phyloP scores from a whole-genome alignment of 2,797 vertebrate genomes.

The Botia kubotai region DNA sequence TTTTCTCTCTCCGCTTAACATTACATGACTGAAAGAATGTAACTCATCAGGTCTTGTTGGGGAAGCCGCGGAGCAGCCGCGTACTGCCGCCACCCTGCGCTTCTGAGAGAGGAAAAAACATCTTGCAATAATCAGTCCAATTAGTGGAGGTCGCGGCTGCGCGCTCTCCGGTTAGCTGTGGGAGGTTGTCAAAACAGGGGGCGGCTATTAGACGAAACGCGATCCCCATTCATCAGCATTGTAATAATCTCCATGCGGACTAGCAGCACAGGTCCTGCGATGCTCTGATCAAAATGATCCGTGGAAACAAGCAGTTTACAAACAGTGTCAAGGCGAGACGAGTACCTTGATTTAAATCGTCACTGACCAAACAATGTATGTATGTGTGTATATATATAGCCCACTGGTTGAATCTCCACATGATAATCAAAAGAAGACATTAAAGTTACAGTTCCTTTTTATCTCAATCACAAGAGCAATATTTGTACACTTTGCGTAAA shows the following conservation, averaged over 20 bases:
- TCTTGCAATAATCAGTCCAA: slow-evolving; percentile 94
- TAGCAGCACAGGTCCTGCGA: slow-evolving; percentile 69
- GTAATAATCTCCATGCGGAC: slow-evolving; percentile 80
- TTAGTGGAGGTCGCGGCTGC: slow-evolving; percentile 88
- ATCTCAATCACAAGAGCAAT: background rate
- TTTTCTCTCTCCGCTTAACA: slow-evolving; percentile 52
- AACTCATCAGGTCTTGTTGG: slow-evolving; percentile 74
- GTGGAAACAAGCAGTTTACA: slow-evolving; percentile 88
- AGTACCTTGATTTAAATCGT: slow-evolving; percentile 72
- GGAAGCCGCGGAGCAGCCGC: slow-evolving; percentile 60
- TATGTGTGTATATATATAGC: background rate
- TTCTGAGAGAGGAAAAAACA: slow-evolving; percentile 71
- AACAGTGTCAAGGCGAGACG: slow-evolving; percentile 85
- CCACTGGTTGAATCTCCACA: background rate
- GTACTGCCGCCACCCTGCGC: slow-evolving; percentile 51
- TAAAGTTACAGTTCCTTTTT: background rate
- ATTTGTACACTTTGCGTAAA: background rate
- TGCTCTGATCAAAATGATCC: slow-evolving; percentile 85
- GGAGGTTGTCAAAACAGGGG: slow-evolving; percentile 93
- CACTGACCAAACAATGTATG: slow-evolving; percentile 55
- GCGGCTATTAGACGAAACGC: slow-evolving; percentile 89
- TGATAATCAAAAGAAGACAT: background rate
- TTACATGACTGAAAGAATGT: slow-evolving; percentile 70
- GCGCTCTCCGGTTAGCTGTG: slow-evolving; percentile 85
- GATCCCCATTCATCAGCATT: slow-evolving; percentile 90